Percentiles rank a stretch among this genome's conserved stretches.
phyloP scores from a whole-genome alignment of 1,140 invertebrate genomes.

The Drosophila pandora region DNA sequence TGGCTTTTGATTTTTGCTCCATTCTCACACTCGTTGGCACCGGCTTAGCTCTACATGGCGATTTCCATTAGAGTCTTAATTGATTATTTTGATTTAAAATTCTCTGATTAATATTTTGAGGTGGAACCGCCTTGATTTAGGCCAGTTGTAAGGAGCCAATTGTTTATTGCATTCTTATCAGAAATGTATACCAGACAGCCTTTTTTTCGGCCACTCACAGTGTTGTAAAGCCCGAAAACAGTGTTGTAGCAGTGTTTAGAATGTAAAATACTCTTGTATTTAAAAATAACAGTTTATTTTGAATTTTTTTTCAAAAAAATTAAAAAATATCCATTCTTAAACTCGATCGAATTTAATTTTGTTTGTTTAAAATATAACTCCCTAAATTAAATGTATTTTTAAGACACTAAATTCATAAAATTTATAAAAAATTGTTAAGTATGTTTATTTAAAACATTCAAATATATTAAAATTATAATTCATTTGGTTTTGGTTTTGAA shows the following conservation, averaged over 20 bases:
- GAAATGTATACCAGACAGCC: conserved; percentile 62
- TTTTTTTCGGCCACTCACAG: background rate
- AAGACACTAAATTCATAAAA: too few species aligned
- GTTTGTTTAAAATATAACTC: too few species aligned
- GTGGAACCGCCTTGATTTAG: conserved; percentile 10
- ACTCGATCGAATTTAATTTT: too few species aligned
- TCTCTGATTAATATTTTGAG: background rate
- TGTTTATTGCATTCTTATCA: conserved; percentile 65
- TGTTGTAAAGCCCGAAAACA: conserved; percentile 27
- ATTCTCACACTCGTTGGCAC: conserved; percentile 43
- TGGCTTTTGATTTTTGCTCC: conserved; percentile 62
- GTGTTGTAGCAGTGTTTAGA: background rate
- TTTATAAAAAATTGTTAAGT: too few species aligned
- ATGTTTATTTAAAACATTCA: too few species aligned
- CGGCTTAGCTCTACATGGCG: conserved; percentile 31
- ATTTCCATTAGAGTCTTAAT: background rate
- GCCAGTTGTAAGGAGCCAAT: conserved; percentile 4
- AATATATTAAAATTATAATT: too few species aligned
- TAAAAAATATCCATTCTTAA: too few species aligned
- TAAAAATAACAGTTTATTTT: too few species aligned
- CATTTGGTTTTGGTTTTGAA: too few species aligned
- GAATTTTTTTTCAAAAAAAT: too few species aligned
- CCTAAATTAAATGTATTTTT: too few species aligned
- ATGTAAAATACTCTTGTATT: too few species aligned
- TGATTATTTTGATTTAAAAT: background rate